A percentile compares a stretch with the other conserved stretches of the same genome.
phyloP scores from a whole-genome alignment of 1,140 invertebrate species.

The Caenorhabditis tropicalis region DNA sequence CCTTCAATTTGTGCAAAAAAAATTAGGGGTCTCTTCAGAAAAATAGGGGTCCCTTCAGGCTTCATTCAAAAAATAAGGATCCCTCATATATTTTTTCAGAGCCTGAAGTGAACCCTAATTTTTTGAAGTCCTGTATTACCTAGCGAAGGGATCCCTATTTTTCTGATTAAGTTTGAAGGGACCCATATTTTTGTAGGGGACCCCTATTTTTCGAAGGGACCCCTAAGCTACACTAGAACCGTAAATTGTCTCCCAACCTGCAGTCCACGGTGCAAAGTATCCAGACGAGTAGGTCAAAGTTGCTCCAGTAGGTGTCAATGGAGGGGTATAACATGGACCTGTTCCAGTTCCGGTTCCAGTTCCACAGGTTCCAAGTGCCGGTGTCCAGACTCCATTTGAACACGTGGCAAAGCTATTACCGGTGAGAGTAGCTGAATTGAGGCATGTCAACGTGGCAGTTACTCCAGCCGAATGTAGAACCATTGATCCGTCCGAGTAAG shows the following conservation, averaged over 20 bases:
- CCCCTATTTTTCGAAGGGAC: too few species aligned
- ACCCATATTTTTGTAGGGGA: too few species aligned
- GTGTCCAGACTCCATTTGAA: conserved; percentile 7
- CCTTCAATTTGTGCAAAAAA: too few species aligned
- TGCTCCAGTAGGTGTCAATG: not conserved
- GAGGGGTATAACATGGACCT: conserved; percentile 1
- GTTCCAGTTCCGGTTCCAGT: not conserved
- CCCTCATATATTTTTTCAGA: too few species aligned
- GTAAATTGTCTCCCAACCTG: not conserved
- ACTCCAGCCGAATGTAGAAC: not conserved
- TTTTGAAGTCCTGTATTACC: too few species aligned
- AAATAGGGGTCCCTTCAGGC: too few species aligned
- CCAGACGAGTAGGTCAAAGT: conserved; percentile 17
- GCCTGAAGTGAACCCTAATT: too few species aligned
- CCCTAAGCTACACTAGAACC: too few species aligned
- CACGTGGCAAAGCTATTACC: not conserved
- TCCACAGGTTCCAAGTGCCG: conserved; percentile 2
- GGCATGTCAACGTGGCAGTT: not conserved
- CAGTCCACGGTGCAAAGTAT: conserved; percentile 20
- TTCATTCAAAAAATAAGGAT: too few species aligned
- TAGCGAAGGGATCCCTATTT: too few species aligned
- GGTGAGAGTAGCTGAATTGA: not conserved
- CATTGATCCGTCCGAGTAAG: not conserved
- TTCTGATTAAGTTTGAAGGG: too few species aligned
- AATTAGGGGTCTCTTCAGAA: too few species aligned